phyloP scores from a whole-genome alignment of 1,140 invertebrate genomes.

The Paraescarpia echinospica region DNA sequence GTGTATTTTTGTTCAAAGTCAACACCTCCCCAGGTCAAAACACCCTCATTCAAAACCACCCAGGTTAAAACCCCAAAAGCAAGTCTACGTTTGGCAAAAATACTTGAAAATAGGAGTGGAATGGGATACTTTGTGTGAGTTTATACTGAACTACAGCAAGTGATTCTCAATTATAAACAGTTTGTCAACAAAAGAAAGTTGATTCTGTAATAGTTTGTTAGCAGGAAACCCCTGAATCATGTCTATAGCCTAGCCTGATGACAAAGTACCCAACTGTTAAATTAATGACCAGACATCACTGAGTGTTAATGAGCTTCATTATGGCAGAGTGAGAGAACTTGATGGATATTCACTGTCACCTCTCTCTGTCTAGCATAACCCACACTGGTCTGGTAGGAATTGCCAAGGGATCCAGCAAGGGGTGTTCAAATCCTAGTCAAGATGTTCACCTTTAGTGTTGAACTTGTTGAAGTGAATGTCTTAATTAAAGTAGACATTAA shows the following conservation, averaged over 20 bases:
- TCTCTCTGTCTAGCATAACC: not conserved
- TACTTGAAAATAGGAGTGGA: not conserved
- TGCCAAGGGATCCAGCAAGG: not conserved
- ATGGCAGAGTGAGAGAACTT: not conserved
- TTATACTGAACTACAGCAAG: too few relatives aligned
- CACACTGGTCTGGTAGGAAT: not conserved
- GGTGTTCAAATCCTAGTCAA: not conserved
- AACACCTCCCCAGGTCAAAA: too few relatives aligned
- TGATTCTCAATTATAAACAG: not conserved
- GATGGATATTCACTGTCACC: not conserved
- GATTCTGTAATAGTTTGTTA: not conserved
- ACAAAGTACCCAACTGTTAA: not conserved
- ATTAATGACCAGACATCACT: not conserved
- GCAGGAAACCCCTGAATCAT: not conserved
- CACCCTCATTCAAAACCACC: too few relatives aligned
- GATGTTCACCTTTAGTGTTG: not conserved
- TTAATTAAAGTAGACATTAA: not conserved
- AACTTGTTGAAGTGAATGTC: not conserved
- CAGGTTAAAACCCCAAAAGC: too few relatives aligned
- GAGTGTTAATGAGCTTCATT: not conserved
- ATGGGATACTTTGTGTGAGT: not conserved
- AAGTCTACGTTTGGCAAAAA: too few relatives aligned
- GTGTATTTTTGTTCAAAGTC: too few relatives aligned
- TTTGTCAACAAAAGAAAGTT: too few relatives aligned
- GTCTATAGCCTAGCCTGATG: not conserved